phyloP scores from a whole-genome alignment of 2,113 vertebrate genomes.

The Percina caprodes region DNA sequence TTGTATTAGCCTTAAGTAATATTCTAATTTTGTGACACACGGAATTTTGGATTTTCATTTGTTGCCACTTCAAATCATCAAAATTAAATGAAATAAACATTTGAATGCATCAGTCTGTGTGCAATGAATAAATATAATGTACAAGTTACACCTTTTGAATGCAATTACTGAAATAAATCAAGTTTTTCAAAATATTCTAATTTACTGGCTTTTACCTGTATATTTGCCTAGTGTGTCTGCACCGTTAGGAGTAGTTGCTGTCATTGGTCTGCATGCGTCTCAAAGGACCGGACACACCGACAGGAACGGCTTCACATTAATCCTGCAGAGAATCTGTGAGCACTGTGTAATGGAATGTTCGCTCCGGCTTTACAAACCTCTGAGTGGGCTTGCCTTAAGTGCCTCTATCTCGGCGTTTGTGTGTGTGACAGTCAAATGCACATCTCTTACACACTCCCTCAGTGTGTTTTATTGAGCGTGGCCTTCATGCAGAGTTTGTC shows the following conservation, averaged over 20 bases:
- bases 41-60: too few relatives aligned
- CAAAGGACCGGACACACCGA: neutral
- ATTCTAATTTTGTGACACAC: too few relatives aligned
- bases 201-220: too few relatives aligned
- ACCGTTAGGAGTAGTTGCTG: neutral
- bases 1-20: too few relatives aligned
- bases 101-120: too few relatives aligned
- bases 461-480: constrained; percentile 44
- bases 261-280: neutral
- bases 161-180: too few relatives aligned
- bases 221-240: too few relatives aligned
- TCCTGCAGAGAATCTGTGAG: constrained; percentile 32
- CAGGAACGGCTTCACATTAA: neutral
- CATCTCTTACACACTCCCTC: constrained; percentile 19
- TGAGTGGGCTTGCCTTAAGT: constrained; percentile 39
- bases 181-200: too few relatives aligned
- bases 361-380: constrained; percentile 29
- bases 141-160: too few relatives aligned
- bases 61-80: too few relatives aligned
- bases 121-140: too few relatives aligned
- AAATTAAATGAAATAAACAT: too few relatives aligned
- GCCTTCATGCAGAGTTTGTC: constrained; percentile 53
- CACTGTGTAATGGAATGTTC: constrained; percentile 34
- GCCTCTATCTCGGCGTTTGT: constrained; percentile 23
- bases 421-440: constrained; percentile 25